phyloP scores from a whole-genome alignment of 2,113 vertebrate species.

The Chloropsis hardwickii region DNA sequence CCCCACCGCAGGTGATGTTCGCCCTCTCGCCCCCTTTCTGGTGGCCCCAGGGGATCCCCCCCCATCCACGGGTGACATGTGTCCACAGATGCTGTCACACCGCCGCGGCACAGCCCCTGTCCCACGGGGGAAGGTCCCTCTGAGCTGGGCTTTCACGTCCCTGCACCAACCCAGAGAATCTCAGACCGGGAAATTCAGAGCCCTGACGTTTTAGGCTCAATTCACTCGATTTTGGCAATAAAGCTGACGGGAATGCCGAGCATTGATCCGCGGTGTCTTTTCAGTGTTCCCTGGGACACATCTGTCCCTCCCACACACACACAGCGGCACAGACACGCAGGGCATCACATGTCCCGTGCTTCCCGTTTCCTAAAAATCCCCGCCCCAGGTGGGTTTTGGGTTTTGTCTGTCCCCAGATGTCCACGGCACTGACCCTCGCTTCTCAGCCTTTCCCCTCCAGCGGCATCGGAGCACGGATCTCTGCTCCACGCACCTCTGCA shows the following conservation, averaged over 20 bases:
- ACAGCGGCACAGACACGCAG: accelerated
- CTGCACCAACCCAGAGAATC: accelerated
- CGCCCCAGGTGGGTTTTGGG: accelerated
- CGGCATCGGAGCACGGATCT: not conserved
- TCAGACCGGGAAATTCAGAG: accelerated
- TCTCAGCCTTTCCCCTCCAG: not conserved
- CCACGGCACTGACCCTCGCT: accelerated
- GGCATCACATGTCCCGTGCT: accelerated
- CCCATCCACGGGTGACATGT: not conserved
- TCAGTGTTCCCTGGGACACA: not conserved
- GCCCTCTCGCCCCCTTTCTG: accelerated
- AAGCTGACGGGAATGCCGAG: accelerated
- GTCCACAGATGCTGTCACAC: not conserved
- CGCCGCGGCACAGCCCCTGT: not conserved
- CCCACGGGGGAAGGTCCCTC: not conserved
- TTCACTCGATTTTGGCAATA: not conserved
- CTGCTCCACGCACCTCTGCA: not conserved
- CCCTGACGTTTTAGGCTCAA: not conserved
- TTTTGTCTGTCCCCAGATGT: too few relatives aligned
- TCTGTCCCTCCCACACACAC: not conserved
- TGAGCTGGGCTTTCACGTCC: not conserved
- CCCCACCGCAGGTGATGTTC: accelerated
- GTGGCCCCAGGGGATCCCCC: not conserved
- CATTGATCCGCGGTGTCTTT: accelerated
- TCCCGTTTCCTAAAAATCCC: not conserved